Evolutionary conservation across 1,140 invertebrate species (phyloP).

Genomic region (Forficula auricularia): DNA sequence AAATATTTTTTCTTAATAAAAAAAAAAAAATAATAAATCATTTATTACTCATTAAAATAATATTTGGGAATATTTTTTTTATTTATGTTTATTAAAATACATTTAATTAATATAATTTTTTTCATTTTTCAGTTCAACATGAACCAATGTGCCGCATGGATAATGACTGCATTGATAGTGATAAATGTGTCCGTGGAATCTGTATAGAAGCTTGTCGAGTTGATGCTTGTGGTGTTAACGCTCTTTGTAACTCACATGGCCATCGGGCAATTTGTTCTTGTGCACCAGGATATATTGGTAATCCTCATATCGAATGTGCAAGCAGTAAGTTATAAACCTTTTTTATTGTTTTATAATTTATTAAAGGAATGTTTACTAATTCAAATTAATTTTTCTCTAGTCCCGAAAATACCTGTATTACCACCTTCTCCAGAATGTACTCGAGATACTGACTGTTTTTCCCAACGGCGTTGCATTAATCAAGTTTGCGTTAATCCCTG

Average conservation of each 20-base stretch:
- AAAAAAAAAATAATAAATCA: too few relatives aligned
- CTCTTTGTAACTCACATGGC: constrained; percentile 54
- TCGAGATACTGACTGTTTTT: constrained; percentile 52
- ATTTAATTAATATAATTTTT: not conserved
- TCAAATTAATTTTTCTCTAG: constrained; percentile 20
- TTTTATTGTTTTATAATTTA: constrained; percentile 1
- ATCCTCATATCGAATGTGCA: constrained; percentile 63
- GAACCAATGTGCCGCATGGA: constrained; percentile 46
- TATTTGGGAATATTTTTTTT: too few relatives aligned
- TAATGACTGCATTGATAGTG: constrained; percentile 47
- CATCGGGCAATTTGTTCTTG: constrained; percentile 64
- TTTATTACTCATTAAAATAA: too few relatives aligned
- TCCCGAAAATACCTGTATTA: constrained; percentile 28
- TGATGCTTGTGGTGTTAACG: constrained; percentile 65
- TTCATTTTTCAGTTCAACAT: constrained; percentile 22
- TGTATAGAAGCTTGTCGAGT: constrained; percentile 62
- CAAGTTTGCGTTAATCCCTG: constrained; percentile 65
- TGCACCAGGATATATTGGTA: constrained; percentile 57
- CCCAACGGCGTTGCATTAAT: constrained; percentile 54
- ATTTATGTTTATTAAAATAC: constrained; percentile 1
- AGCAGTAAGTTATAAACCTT: constrained; percentile 28
- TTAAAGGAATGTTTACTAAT: constrained; percentile 7
- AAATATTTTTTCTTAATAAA: not conserved
- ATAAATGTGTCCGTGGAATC: constrained; percentile 53
- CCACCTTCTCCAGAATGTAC: constrained; percentile 46